Evolutionary conservation across 2,888 invertebrate species (phyloP).

Genomic region (Camponotus fellah): DNA sequence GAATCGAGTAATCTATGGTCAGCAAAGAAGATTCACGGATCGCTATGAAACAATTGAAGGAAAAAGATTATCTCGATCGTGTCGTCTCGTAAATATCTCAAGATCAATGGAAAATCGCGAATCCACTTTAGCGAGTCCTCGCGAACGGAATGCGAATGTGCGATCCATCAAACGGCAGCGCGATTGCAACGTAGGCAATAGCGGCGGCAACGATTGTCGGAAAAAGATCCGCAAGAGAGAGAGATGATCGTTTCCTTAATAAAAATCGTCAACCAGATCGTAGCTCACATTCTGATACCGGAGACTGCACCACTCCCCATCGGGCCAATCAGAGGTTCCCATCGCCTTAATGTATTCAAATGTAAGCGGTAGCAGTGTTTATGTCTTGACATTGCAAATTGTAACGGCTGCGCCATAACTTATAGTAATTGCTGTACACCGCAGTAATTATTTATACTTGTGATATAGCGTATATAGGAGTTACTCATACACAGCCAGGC

Average conservation of each 20-base stretch:
- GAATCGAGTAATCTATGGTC: constrained; percentile 34
- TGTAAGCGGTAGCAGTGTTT: constrained; percentile 86
- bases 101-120: constrained; percentile 75
- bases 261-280: constrained; percentile 85
- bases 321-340: constrained; percentile 82
- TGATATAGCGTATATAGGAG: constrained; percentile 82
- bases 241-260: constrained; percentile 81
- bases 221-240: constrained; percentile 26
- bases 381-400: constrained; percentile 86
- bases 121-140: constrained; percentile 62
- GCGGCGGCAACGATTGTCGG: constrained; percentile 36
- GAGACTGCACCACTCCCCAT: constrained; percentile 72
- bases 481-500: constrained; percentile 55
- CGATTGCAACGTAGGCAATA: constrained; percentile 48
- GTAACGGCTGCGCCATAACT: constrained; percentile 85
- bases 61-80: constrained; percentile 61
- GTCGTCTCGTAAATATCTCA: constrained; percentile 74
- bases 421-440: constrained; percentile 86
- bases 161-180: constrained; percentile 61
- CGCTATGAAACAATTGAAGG: constrained; percentile 71
- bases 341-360: constrained; percentile 85
- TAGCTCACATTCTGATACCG: constrained; percentile 83
- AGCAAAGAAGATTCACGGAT: constrained; percentile 45
- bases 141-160: constrained; percentile 67
- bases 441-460: constrained; percentile 86